These are phyloP conservation scores for Periparus ater DNA, from an alignment of 2,797 vertebrate genomes.

Conservation along the genomic window DNA sequence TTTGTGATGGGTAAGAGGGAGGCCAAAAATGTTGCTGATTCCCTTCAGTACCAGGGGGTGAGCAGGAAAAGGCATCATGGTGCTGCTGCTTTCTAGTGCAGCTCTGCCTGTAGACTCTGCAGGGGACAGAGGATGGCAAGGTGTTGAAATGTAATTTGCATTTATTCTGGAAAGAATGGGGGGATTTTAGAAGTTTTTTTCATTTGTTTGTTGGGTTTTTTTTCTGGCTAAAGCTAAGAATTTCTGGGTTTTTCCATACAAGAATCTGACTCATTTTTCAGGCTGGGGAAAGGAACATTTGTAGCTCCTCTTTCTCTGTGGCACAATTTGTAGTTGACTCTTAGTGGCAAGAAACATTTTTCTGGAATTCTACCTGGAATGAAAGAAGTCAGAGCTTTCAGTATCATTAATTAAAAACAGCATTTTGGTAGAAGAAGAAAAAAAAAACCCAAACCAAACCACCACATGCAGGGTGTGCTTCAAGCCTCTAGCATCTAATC, in stretches of 20 bases:
- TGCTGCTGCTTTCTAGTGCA: neutral
- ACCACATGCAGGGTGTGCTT: neutral
- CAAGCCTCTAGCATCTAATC: neutral
- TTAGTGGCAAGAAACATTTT: neutral
- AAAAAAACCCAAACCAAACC: neutral
- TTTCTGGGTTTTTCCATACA: neutral
- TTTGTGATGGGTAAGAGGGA: neutral
- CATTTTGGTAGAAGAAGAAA: neutral
- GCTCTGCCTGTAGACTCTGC: neutral
- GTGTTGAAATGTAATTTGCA: neutral
- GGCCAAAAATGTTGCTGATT: neutral
- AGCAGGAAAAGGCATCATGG: neutral
- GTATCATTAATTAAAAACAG: neutral
- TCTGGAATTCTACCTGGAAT: neutral
- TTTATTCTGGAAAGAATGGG: neutral
- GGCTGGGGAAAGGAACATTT: constrained; percentile 2
- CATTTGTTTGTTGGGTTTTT: no score
- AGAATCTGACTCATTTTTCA: constrained; percentile 6
- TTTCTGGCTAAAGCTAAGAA: neutral
- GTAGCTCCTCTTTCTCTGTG: neutral
- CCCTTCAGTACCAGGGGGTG: neutral
- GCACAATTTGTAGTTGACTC: neutral
- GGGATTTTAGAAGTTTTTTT: neutral
- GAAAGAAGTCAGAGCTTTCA: constrained; percentile 1
- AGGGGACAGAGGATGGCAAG: neutral